Conservation (phyloP, 2,888 invertebrate species). For the Sphinx pinastri region DNA sequence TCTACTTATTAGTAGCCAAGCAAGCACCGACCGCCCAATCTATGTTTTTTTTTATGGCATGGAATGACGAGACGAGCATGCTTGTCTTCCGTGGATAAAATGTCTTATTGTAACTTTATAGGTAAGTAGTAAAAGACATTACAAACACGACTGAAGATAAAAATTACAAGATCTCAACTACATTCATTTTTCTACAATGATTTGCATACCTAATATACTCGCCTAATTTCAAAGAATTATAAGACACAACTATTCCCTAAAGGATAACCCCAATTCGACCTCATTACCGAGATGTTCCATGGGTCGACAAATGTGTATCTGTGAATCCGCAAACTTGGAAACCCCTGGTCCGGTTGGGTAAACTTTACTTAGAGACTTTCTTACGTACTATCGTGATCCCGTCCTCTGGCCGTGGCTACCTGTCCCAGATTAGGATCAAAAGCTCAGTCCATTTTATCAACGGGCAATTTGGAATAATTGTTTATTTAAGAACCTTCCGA, state of each 20-base stretch:
- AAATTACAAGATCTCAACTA: too few species aligned
- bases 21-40: too few species aligned
- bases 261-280: not conserved
- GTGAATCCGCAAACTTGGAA: constrained; percentile 21
- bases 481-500: not conserved
- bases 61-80: too few species aligned
- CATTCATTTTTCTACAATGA: too few species aligned
- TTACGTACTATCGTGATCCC: constrained; percentile 28
- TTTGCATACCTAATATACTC: too few species aligned
- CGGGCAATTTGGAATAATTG: not conserved
- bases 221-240: not conserved
- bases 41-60: too few species aligned
- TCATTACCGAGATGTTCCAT: not conserved
- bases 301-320: not conserved
- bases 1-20: too few species aligned
- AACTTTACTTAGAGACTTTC: constrained; percentile 30
- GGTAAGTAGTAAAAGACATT: too few species aligned
- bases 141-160: too few species aligned
- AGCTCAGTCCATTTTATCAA: constrained; percentile 28
- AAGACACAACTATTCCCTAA: not conserved
- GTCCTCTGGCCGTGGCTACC: constrained; percentile 29
- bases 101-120: not conserved
- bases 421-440: constrained; percentile 35
- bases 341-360: constrained; percentile 18
- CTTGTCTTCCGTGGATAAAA: not conserved